A percentile compares a stretch with the other conserved stretches of the same genome.
Evolutionary conservation across 2,888 invertebrate species (phyloP).

Genomic region (Oscheius sp.): DNA sequence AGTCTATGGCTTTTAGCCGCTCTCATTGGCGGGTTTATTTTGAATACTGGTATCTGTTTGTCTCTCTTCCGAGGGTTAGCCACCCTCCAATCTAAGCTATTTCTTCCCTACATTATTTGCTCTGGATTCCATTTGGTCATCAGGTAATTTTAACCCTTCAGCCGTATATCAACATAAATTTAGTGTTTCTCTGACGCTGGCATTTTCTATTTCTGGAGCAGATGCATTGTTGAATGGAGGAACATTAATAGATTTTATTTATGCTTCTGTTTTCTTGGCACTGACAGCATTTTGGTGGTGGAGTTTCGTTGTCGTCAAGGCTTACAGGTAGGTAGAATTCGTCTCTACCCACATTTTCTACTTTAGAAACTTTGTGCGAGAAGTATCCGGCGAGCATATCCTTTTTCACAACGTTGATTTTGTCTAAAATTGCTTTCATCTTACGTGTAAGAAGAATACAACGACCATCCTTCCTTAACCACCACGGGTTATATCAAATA

Average conservation of each 20-base stretch:
- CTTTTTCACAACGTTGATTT: slow-evolving; percentile 33
- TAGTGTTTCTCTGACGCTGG: slow-evolving; percentile 16
- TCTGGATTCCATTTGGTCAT: slow-evolving; percentile 26
- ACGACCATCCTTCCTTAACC: neutral
- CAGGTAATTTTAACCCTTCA: slow-evolving; percentile 8
- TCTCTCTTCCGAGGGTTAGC: slow-evolving; percentile 18
- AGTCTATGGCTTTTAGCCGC: slow-evolving; percentile 5
- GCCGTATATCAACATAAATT: neutral
- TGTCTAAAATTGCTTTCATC: slow-evolving; percentile 11
- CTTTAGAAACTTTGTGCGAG: slow-evolving; percentile 23
- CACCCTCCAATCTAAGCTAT: slow-evolving; percentile 23
- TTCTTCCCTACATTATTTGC: slow-evolving; percentile 38
- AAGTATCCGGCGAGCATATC: slow-evolving; percentile 34
- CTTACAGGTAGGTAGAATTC: slow-evolving; percentile 9
- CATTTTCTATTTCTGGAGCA: slow-evolving; percentile 19
- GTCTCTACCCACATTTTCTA: neutral
- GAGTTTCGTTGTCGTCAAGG: slow-evolving; percentile 27
- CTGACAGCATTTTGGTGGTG: slow-evolving; percentile 32
- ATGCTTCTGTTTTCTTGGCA: neutral
- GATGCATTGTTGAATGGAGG: slow-evolving; percentile 1
- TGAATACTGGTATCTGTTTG: slow-evolving; percentile 26
- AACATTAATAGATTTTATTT: slow-evolving; percentile 1
- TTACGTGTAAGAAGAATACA: neutral
- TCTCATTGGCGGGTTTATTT: slow-evolving; percentile 12
- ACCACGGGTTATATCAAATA: slow-evolving; percentile 11